Percentiles rank a stretch among this genome's conserved stretches.
These are phyloP conservation scores for Daubentonia madagascariensis DNA, from an alignment of 2,113 vertebrate genomes.

Conservation along the genomic window DNA sequence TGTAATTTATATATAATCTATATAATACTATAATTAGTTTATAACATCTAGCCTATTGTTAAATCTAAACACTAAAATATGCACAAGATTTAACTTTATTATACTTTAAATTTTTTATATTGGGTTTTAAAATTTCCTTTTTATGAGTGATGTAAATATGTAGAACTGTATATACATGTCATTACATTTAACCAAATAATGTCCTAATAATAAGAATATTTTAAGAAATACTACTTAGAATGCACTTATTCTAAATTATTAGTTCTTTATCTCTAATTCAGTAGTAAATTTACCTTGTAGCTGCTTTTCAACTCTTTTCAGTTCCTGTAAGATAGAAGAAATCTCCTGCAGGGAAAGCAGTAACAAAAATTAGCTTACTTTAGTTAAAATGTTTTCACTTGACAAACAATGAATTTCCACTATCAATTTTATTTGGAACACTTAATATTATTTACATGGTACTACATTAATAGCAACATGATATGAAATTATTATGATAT, in stretches of 20 bases:
- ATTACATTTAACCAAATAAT: conserved; percentile 16
- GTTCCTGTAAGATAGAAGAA: conserved; percentile 94
- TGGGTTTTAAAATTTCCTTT: conserved; percentile 10
- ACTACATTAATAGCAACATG: neutral
- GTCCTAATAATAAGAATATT: neutral
- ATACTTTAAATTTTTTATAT: neutral
- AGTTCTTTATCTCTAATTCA: neutral
- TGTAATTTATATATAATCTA: neutral
- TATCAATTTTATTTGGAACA: neutral
- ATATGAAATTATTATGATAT: neutral
- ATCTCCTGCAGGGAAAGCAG: conserved; percentile 88
- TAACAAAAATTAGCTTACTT: conserved; percentile 32
- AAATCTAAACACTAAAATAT: neutral
- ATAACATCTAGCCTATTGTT: neutral
- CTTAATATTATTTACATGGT: neutral
- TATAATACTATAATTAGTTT: neutral
- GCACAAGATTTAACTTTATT: neutral
- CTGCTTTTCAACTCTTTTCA: conserved; percentile 97
- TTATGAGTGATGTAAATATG: neutral
- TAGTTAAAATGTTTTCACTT: neutral
- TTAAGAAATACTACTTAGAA: neutral
- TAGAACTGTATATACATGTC: neutral
- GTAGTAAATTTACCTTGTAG: conserved; percentile 90
- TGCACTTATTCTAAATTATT: neutral
- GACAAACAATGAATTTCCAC: neutral